These are phyloP conservation scores for Brachyrhaphis roseni DNA, from an alignment of 2,797 vertebrate species.

Conservation along the genomic window DNA sequence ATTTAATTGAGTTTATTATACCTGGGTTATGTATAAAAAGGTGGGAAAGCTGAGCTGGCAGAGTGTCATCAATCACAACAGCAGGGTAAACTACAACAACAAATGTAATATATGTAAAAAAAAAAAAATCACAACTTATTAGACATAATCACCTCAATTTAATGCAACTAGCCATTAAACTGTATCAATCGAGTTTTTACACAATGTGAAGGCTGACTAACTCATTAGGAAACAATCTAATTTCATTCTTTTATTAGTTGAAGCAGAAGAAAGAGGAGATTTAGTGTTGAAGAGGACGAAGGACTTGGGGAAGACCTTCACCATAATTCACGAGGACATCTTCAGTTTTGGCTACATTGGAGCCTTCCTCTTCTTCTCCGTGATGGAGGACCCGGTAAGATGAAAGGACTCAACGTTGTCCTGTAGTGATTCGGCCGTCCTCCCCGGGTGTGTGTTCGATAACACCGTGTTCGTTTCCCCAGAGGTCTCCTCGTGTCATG, in stretches of 20 bases:
- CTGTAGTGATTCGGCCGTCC: not conserved
- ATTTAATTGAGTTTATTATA: not conserved
- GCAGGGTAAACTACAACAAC: not conserved
- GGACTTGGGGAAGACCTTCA: conserved; percentile 80
- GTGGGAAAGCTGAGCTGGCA: not conserved
- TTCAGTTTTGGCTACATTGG: conserved; percentile 85
- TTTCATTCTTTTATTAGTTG: conserved; percentile 55
- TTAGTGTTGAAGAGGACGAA: conserved; percentile 77
- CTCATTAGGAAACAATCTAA: not conserved
- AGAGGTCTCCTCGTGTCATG: conserved; percentile 83
- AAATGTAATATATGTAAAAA: not conserved
- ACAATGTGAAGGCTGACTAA: not conserved
- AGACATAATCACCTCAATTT: not conserved
- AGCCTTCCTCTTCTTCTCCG: conserved; percentile 84
- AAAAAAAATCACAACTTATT: not conserved
- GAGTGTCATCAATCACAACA: too few relatives aligned
- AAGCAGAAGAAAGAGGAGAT: conserved; percentile 77
- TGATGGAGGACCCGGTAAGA: conserved; percentile 80
- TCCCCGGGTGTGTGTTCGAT: not conserved
- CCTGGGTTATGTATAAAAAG: not conserved
- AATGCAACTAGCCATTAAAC: not conserved
- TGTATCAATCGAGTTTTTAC: not conserved
- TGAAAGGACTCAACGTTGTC: too few relatives aligned
- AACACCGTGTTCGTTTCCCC: not conserved
- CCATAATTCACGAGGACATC: conserved; percentile 78